Percentiles rank a stretch among this genome's conserved stretches.
phyloP scores from a whole-genome alignment of 2,888 invertebrate species.

The Ypsolopha scabrella region DNA sequence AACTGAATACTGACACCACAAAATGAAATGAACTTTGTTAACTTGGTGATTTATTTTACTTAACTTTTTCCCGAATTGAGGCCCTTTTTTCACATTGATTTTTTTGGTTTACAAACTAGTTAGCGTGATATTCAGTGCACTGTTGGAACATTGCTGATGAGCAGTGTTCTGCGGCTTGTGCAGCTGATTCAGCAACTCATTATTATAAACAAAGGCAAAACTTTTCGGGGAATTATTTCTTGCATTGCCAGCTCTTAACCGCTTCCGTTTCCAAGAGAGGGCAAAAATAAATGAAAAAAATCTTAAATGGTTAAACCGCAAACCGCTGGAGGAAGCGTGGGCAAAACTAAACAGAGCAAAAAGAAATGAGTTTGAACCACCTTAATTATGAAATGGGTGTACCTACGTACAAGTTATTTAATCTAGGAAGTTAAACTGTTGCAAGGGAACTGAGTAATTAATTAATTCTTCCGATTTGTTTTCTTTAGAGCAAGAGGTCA shows the following conservation, averaged over 20 bases:
- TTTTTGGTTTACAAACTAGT: no score
- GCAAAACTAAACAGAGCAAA: neutral
- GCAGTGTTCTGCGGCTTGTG: neutral
- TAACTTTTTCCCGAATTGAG: no score
- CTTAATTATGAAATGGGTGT: neutral
- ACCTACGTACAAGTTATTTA: neutral
- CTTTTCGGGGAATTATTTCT: neutral
- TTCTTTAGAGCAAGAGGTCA: no score
- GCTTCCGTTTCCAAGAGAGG: neutral
- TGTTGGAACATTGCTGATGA: neutral
- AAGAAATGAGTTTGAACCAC: neutral
- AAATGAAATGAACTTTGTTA: no score
- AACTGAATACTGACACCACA: no score
- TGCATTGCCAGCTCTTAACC: neutral
- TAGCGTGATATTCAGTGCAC: no score
- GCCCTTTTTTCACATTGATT: no score
- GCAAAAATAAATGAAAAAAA: neutral
- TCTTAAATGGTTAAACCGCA: neutral
- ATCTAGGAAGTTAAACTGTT: no score
- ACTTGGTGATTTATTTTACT: no score
- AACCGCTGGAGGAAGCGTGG: neutral
- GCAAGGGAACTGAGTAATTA: no score
- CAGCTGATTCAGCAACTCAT: neutral
- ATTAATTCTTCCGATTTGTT: no score
- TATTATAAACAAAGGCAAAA: neutral